Base-by-base conservation (phyloP, 2,113 vertebrate genomes). In the Mus musculus region DNA sequence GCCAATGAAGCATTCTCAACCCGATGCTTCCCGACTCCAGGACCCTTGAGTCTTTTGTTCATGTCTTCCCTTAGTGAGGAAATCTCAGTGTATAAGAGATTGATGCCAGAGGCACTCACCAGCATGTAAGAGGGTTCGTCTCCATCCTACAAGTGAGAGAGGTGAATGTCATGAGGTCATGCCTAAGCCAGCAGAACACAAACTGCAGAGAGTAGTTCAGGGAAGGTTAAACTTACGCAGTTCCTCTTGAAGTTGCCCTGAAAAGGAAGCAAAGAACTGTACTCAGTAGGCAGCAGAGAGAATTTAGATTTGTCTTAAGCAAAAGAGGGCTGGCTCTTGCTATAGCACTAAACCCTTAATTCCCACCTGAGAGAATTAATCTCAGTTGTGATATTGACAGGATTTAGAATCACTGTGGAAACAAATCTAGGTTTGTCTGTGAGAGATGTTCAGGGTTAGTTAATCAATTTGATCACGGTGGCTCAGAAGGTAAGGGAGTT, bases 181-280 rank as follows among this genome's bases (percentile, higher is more conserved):
- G 8, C n/a, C 80, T 65, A 63, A 71, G 13, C 11, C 0, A 56
- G 78, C 36, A n/a, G 69, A 92, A 39, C 1, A 17, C n/a, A 94
- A 4, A 4, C 19, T 59, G 5, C 69, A 26, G 0, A 5, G 42
- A 75, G 10, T 14, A 26, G 12, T 4, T 88, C 26, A 59, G 49
- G n/a, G 36, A 87, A 96, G 28, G 84, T 52, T 26, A 30, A 39
- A 97, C 96, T 97, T 96, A 97, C 96, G 46, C 42, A 98, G 11
- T 85, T 97, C 97, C 85, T 97, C 97, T 13, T 92, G 94, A 89
- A 97, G 97, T 84, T 96, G 71, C 80, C 96, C 96, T 98, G 95
- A 82, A 93, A 95, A 93, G 89, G 20, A 89, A 94, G 85, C 28
- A 82, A 86, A 52, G 30, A 42, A 61, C 49, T 24, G 69, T 80